These are phyloP conservation scores for Laothoe populi DNA, from an alignment of 2,888 invertebrate species.

Conservation along the genomic window DNA sequence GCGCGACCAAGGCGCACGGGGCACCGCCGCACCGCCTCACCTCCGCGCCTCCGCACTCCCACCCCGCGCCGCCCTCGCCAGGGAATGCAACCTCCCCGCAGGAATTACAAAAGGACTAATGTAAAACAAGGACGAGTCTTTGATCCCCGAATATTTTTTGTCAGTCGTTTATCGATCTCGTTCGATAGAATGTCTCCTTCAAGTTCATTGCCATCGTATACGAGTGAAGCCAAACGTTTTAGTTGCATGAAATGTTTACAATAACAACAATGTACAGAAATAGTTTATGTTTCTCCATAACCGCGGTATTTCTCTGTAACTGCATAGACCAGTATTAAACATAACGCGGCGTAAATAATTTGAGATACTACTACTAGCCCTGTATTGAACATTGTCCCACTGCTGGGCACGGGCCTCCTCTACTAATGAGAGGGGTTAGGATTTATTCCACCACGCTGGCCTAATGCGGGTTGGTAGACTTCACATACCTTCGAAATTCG, in stretches of 20 bases:
- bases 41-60: neutral
- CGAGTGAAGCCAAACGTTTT: conserved; percentile 18
- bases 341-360: conserved; percentile 16
- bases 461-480: no score
- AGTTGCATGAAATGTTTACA: conserved; percentile 27
- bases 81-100: conserved; percentile 76
- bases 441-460: no score
- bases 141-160: conserved; percentile 62
- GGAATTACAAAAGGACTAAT: conserved; percentile 74
- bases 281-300: conserved; percentile 28
- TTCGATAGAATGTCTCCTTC: conserved; percentile 38
- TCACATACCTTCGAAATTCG: no score
- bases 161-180: conserved; percentile 43
- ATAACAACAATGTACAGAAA: conserved; percentile 29
- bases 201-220: conserved; percentile 27
- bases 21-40: neutral
- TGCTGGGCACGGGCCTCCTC: no score
- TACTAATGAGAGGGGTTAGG: no score
- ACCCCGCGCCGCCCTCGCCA: conserved; percentile 44
- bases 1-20: conserved; percentile 38
- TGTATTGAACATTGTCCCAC: no score
- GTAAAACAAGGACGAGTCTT: conserved; percentile 73
- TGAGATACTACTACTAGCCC: no score
- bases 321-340: conserved; percentile 14
- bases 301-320: conserved; percentile 21